Conservation (phyloP, 1,140 invertebrate genomes). For the Branchinecta lindahli region DNA sequence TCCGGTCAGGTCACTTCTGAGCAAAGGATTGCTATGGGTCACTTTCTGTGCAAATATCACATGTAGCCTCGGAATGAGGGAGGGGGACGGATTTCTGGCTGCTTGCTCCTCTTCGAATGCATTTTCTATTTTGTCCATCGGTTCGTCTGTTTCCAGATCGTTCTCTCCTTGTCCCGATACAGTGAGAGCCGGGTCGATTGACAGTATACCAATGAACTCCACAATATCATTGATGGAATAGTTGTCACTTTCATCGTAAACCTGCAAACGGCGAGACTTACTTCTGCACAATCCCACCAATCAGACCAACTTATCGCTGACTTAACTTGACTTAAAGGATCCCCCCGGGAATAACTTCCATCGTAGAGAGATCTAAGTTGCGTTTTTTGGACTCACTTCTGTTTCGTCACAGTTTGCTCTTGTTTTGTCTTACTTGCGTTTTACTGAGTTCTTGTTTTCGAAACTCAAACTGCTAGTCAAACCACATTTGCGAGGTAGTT, state of each 20-base stretch:
- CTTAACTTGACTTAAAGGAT: too few species aligned
- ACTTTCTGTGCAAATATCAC: not conserved
- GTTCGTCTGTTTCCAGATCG: not conserved
- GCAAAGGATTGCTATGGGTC: not conserved
- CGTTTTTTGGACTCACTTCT: too few species aligned
- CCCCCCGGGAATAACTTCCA: too few species aligned
- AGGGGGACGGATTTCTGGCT: slow-evolving; percentile 6
- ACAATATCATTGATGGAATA: slow-evolving; percentile 6
- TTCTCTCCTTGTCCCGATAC: not conserved
- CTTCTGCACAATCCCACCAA: too few species aligned
- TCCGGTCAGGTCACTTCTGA: too few species aligned
- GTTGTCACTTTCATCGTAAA: not conserved
- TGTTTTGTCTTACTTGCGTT: too few species aligned
- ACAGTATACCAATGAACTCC: not conserved
- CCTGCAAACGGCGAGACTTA: not conserved
- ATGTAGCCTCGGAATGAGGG: not conserved
- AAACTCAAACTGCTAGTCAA: too few species aligned
- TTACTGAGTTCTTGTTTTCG: too few species aligned
- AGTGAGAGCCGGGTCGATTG: not conserved
- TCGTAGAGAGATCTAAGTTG: too few species aligned
- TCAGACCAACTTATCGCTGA: too few species aligned
- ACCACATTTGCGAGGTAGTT: too few species aligned
- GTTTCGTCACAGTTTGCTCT: too few species aligned
- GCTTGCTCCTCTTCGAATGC: not conserved
- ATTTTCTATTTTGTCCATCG: not conserved